Base-by-base conservation (phyloP, 2,113 vertebrate genomes). In the Sapajus apella region DNA sequence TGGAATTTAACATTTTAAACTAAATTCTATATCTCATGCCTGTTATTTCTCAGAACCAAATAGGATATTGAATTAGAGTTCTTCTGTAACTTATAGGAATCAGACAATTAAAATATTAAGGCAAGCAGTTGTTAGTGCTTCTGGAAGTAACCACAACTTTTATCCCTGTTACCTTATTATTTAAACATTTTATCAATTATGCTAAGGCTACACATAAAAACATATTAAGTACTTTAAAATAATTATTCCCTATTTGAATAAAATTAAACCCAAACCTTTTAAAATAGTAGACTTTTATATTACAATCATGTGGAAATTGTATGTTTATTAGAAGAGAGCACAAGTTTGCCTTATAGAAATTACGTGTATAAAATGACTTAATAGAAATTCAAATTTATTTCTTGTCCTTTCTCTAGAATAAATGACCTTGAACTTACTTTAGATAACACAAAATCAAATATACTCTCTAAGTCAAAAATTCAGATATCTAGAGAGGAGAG, bases 341-440 rank as follows among this genome's bases (percentile, higher is more conserved):
- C 12, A 66, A 4, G 75, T 87, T 84, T 93, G 13, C 32, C 72
- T 91, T 91, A 64, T 0, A 76, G 47, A 76, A 87, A 83, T 45
- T 58, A 93, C 87, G 64, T 12, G 68, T 43, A 86, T 30, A 91
- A 81, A 91, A 93, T 93, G 83, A 47, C 30, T 61, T 79, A 83
- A 88, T 21, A 84, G 92, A 76, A 95, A 72, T 80, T 70, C 16
- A 82, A 76, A 37, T 86, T 89, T 96, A 18, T 87, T 97, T 76
- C 50, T 88, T 68, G 21, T 85, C n/a, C 32, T 8, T 91, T 91
- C 56, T 93, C 43, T 73, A 92, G n/a, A 64, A 64, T 12, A 64
- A 61, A 68, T 82, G 43, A 35, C 77, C 58, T 64, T 88, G 64
- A 93, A 80, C 30, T 91, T 86, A 56, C 5, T 85, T 21, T 40